phyloP scores from a whole-genome alignment of 2,888 invertebrate genomes.

The Tenthredo amoena region DNA sequence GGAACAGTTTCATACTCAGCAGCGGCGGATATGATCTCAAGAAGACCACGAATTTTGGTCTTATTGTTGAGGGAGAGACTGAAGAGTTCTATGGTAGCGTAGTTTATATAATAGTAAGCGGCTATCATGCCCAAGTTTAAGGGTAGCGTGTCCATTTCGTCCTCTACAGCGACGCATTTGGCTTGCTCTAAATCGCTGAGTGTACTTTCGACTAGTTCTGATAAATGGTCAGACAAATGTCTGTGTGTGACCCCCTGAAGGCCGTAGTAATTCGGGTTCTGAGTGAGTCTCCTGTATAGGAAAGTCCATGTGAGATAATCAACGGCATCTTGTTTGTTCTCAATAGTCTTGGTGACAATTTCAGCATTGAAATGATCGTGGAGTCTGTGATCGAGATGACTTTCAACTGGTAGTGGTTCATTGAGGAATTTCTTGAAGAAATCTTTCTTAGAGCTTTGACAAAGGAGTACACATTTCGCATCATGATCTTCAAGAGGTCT shows the following conservation, averaged over 20 bases:
- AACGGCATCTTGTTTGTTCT: conserved; percentile 99
- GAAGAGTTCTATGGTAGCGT: conserved; percentile 99
- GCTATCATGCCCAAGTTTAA: conserved; percentile 99
- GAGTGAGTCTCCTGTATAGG: conserved; percentile 96
- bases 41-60: conserved; percentile 97
- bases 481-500: conserved; percentile 95
- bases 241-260: conserved; percentile 98
- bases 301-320: conserved; percentile 99
- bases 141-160: conserved; percentile 98
- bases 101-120: conserved; percentile 99
- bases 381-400: conserved; percentile 97
- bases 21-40: conserved; percentile 99
- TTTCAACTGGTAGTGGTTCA: conserved; percentile 98
- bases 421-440: conserved; percentile 99
- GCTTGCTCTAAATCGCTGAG: conserved; percentile 96
- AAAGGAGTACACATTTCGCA: conserved; percentile 97
- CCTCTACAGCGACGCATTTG: conserved; percentile 98
- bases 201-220: conserved; percentile 98
- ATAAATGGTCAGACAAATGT: conserved; percentile 98
- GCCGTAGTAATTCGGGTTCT: conserved; percentile 99
- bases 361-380: conserved; percentile 99
- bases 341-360: conserved; percentile 99
- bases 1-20: conserved; percentile 97
- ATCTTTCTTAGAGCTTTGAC: conserved; percentile 98
- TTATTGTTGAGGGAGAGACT: conserved; percentile 97